phyloP scores from a whole-genome alignment of 23 tunicate genomes.

The Clavelina lepadiformis region DNA sequence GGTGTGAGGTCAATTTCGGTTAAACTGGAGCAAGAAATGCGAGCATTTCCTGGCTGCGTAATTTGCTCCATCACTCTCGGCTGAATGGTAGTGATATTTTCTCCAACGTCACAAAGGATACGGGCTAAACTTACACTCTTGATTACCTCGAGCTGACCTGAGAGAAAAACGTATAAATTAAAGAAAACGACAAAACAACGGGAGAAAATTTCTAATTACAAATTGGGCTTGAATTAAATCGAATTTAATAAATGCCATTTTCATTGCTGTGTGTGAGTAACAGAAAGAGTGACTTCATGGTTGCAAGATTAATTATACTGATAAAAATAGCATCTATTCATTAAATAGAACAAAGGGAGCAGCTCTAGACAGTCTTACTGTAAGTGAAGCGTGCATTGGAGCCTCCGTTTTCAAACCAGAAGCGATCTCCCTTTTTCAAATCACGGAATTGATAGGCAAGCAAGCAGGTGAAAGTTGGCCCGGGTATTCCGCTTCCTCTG shows the following conservation, averaged over 20 bases:
- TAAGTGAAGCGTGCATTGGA: constrained; percentile 29
- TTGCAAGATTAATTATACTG: no score
- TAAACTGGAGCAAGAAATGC: constrained; percentile 32
- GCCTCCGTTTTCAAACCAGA: constrained; percentile 91
- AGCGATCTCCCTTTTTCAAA: constrained; percentile 57
- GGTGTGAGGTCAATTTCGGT: constrained; percentile 38
- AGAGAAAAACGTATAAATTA: no score
- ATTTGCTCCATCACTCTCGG: constrained; percentile 44
- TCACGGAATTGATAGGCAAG: constrained; percentile 80
- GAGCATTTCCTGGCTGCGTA: constrained; percentile 27
- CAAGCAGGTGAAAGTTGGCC: constrained; percentile 81
- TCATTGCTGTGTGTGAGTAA: no score
- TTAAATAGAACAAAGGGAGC: no score
- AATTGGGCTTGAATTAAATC: no score
- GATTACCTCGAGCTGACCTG: constrained; percentile 40
- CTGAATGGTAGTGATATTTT: constrained; percentile 46
- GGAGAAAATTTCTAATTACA: no score
- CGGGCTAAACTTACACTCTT: constrained; percentile 28
- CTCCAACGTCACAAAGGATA: constrained; percentile 46
- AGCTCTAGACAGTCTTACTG: constrained; percentile 14
- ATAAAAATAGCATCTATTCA: no score
- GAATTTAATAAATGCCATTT: no score
- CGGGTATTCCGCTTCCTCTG: constrained; percentile 38
- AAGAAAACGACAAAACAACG: no score
- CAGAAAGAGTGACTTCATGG: no score